Evolutionary conservation across 2,797 vertebrate species (phyloP), one percentile per base, ranked within the genome.

Genomic region (Rallus crepitans): DNA sequence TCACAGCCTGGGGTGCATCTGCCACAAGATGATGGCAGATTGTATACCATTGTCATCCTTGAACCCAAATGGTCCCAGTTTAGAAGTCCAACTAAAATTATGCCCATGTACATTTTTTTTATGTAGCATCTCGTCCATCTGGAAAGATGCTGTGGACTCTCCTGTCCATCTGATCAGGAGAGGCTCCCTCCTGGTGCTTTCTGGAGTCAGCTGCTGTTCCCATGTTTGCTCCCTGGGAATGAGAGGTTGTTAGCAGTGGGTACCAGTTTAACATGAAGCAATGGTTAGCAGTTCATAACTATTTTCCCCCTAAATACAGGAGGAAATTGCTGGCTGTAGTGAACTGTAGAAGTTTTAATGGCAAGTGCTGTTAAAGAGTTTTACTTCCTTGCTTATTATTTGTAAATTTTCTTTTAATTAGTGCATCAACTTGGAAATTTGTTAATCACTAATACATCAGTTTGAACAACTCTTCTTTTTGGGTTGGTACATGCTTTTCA

Each of bases 401-500:
- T 60, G 50, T 69, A 20, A 81, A 77, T 94, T 91, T 69, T 37
- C 21, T 64, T 86, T 84, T 93, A 77, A 87, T 94, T 79, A 73
- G 71, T 60, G 15, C 72, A 35, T 24, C 2, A 2, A 5, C 47
- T 93, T 90, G 57, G 61, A 88, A 90, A 65, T 0, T 2, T 35
- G 48, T 63, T 75, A 33, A 55, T 87, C 37, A 16, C 50, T 5
- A 5, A 14, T 31, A 3, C 3, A 1, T 28, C 27, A 14, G 30
- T 90, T 66, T 14, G 2, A 37, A 63, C 85, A 76, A 59, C 90
- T 69, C 11, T 72, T 82, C 42, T 79, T 82, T 68, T 55, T 13
- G 75, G n/a, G 6, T 20, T 12, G 52, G n/a, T 55, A 52, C 27
- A 6, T 61, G 9, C 52, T 80, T 68, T 10, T 19, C 53, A n/a